Percentiles rank a stretch among this genome's conserved stretches.
Evolutionary conservation across 2,888 invertebrate genomes (phyloP).

Genomic region (Yponomeuta malinellus): DNA sequence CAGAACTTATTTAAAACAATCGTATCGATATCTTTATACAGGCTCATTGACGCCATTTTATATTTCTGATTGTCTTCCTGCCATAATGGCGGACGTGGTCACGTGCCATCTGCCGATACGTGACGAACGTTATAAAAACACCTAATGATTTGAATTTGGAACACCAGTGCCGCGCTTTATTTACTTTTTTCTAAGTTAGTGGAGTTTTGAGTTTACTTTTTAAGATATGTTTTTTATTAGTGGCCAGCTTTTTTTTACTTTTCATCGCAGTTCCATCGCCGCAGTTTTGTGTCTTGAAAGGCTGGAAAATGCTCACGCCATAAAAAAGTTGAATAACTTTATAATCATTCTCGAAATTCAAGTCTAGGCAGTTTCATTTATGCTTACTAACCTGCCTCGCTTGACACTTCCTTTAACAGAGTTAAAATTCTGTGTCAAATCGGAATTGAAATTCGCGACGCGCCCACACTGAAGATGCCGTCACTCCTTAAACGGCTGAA

Average conservation of each 20-base stretch:
- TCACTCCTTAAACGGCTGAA: slow-evolving; percentile 15
- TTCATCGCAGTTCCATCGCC: too few relatives aligned
- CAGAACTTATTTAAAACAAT: slow-evolving; percentile 12
- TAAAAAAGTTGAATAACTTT: too few relatives aligned
- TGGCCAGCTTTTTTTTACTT: too few relatives aligned
- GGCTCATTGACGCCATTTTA: slow-evolving; percentile 34
- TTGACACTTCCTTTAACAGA: neutral
- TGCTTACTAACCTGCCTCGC: too few relatives aligned
- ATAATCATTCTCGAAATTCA: too few relatives aligned
- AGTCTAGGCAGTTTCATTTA: too few relatives aligned
- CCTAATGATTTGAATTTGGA: slow-evolving; percentile 5
- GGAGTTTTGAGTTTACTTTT: too few relatives aligned
- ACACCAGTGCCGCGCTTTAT: neutral
- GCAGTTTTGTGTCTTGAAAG: too few relatives aligned
- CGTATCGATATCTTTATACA: neutral
- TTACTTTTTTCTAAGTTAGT: neutral
- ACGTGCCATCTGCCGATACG: slow-evolving; percentile 35
- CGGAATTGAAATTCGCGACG: slow-evolving; percentile 21
- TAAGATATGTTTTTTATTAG: too few relatives aligned
- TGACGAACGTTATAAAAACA: slow-evolving; percentile 26
- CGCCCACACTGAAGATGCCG: slow-evolving; percentile 26
- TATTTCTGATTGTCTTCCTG: slow-evolving; percentile 43
- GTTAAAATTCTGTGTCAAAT: slow-evolving; percentile 4
- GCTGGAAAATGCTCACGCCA: too few relatives aligned
- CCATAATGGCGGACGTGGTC: slow-evolving; percentile 38